Base-by-base conservation (phyloP, 2,797 vertebrate species). In the Buceros bicornis region DNA sequence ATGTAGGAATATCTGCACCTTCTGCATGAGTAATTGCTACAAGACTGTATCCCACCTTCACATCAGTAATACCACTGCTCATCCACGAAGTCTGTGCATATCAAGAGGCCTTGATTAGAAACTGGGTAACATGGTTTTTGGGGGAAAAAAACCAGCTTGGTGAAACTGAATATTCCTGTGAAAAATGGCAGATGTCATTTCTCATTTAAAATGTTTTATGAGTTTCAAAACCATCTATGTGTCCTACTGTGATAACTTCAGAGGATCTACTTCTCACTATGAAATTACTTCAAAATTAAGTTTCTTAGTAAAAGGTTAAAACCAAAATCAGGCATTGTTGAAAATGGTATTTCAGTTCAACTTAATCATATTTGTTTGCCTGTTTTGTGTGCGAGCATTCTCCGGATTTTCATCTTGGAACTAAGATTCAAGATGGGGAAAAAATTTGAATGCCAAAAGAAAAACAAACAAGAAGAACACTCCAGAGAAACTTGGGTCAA, bases 131-230 rank as follows among this genome's bases (percentile, higher is more conserved):
- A 4, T 0, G 4, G 1, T 40, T 43, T 60, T 69, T 16, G 0
- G 0, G 21, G 4, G 11, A 11, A 9, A 29, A 12, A 24, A 4
- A 0, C 0, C 19, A 43, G 24, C 66, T 70, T 45, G 42, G 28
- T 91, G 73, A 71, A 93, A 78, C 6, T 28, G 61, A 91, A 65
- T 81, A 81, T 78, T 95, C 16, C 45, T 70, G 62, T 82, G 29
- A 5, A 92, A 95, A 95, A 72, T 6, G 19, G 51, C 31, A 84
- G 80, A 84, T 37, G 40, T 66, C 5, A 87, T 84, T 90, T 84
- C 42, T 35, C 66, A 53, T 11, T 71, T 35, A 4, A 96, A 94
- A 82, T 7, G 16, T 7, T 62, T 67, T 33, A 31, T 15, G 89
- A 89, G 86, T 62, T 94, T 79, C 3, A 3, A 79, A 96, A 87